Evolutionary conservation across 2,888 invertebrate species (phyloP).

Genomic region (Uloborus plumipes): DNA sequence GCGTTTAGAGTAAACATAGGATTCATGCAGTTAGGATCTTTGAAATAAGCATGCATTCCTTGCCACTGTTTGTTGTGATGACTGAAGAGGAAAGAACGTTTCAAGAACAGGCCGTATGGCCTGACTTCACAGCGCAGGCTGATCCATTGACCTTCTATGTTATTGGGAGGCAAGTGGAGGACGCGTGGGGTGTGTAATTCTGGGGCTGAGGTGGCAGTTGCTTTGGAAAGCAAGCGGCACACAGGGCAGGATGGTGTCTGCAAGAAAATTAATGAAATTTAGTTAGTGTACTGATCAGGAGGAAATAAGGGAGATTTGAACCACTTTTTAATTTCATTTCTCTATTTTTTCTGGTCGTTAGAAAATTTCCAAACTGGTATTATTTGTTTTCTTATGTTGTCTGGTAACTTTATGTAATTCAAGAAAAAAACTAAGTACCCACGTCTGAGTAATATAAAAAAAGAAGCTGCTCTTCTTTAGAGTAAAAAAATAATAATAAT

Average conservation of each 20-base stretch:
- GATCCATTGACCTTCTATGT: constrained; percentile 76
- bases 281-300: too few relatives aligned
- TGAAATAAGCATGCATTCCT: constrained; percentile 75
- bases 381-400: too few relatives aligned
- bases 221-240: constrained; percentile 71
- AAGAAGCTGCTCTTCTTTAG: too few relatives aligned
- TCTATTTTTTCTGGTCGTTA: too few relatives aligned
- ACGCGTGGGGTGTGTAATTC: constrained; percentile 73
- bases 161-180: constrained; percentile 71
- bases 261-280: constrained; percentile 9
- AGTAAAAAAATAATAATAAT: too few relatives aligned
- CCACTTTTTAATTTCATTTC: too few relatives aligned
- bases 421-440: too few relatives aligned
- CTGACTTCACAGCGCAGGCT: constrained; percentile 75
- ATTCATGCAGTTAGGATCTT: constrained; percentile 74
- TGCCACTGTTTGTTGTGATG: constrained; percentile 73
- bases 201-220: constrained; percentile 74
- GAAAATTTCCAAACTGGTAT: too few relatives aligned
- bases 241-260: constrained; percentile 71
- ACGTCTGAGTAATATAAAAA: too few relatives aligned
- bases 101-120: constrained; percentile 75
- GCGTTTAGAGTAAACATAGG: constrained; percentile 75
- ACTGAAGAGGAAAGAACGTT: constrained; percentile 72
- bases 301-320: too few relatives aligned
- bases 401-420: too few relatives aligned